Conservation (phyloP, 2,797 vertebrate genomes). For the Setipinna tenuifilis region DNA sequence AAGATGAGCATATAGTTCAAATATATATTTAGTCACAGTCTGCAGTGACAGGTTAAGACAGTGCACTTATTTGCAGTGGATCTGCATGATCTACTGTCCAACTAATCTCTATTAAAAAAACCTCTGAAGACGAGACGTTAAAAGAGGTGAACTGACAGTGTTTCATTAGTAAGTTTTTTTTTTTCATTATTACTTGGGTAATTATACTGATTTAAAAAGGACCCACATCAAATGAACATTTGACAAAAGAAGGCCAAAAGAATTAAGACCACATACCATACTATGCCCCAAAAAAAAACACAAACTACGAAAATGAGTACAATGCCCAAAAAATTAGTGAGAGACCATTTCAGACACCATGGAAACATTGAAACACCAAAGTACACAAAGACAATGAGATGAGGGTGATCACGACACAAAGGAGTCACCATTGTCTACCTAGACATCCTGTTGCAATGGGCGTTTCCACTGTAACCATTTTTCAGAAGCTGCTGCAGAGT, state of each 20-base stretch:
- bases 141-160: not conserved
- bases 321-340: not conserved
- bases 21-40: not conserved
- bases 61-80: not conserved
- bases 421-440: slow-evolving; percentile 32
- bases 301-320: not conserved
- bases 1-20: no score
- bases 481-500: slow-evolving; percentile 49
- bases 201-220: not conserved
- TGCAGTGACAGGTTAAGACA: not conserved
- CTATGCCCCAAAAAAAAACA: not conserved
- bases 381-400: slow-evolving; percentile 22
- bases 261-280: not conserved
- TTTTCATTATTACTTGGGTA: not conserved
- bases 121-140: not conserved
- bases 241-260: not conserved
- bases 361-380: not conserved
- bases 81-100: not conserved
- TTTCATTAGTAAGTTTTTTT: not conserved
- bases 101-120: not conserved
- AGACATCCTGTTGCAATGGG: slow-evolving; percentile 37
- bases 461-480: slow-evolving; percentile 43
- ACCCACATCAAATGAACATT: not conserved
- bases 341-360: not conserved
- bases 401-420: not conserved